A percentile compares a stretch with the other conserved stretches of the same genome.
phyloP scores from a whole-genome alignment of 2,888 invertebrate genomes.

The Neuroscelio doddi region DNA sequence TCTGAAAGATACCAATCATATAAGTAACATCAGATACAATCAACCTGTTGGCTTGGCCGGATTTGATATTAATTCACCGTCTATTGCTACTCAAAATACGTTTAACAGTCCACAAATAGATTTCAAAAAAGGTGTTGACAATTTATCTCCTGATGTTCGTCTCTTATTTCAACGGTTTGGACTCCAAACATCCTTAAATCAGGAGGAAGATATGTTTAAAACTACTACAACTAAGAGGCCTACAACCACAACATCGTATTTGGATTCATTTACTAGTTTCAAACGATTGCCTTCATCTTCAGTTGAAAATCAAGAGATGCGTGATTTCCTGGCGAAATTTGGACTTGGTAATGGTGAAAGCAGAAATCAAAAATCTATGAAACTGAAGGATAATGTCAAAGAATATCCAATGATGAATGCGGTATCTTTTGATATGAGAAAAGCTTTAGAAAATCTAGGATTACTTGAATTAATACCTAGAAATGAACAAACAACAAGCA shows the following conservation, averaged over 20 bases:
- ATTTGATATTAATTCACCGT: conserved; percentile 35
- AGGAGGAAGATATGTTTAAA: conserved; percentile 5
- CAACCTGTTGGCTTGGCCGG: conserved; percentile 43
- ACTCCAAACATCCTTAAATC: conserved; percentile 53
- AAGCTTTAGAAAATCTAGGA: conserved; percentile 69
- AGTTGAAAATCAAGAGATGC: conserved; percentile 69
- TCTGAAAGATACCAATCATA: not conserved
- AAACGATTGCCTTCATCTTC: conserved; percentile 70
- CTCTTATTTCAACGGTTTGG: conserved; percentile 66
- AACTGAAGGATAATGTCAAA: conserved; percentile 23
- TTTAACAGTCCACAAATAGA: conserved; percentile 52
- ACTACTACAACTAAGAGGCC: conserved; percentile 50
- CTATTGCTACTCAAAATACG: conserved; percentile 55
- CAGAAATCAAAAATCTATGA: conserved; percentile 60
- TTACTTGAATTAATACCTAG: conserved; percentile 46
- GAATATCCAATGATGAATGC: conserved; percentile 59
- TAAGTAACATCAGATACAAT: conserved; percentile 36
- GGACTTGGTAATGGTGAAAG: conserved; percentile 65
- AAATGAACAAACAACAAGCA: conserved; percentile 16
- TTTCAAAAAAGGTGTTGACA: conserved; percentile 60
- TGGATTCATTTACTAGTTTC: conserved; percentile 60
- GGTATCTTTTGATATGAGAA: conserved; percentile 67
- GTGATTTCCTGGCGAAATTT: conserved; percentile 71
- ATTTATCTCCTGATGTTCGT: conserved; percentile 65
- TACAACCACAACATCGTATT: conserved; percentile 60